These are phyloP conservation scores for Mionectes macconnelli DNA, from an alignment of 2,113 vertebrate genomes.

Conservation along the genomic window DNA sequence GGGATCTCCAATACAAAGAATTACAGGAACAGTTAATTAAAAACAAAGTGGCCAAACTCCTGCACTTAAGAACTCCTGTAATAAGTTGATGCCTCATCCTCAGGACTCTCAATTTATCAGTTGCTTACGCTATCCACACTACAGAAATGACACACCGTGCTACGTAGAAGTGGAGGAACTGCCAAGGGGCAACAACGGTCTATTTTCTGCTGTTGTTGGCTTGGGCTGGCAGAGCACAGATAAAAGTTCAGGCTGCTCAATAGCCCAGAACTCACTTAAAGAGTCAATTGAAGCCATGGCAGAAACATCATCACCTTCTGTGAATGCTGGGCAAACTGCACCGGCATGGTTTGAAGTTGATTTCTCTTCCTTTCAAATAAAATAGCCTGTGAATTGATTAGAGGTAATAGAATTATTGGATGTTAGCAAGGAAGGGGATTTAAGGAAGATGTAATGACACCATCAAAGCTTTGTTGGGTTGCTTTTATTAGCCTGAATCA, in stretches of 20 bases:
- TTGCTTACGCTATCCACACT: not conserved
- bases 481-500: slow-evolving; percentile 70
- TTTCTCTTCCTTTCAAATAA: slow-evolving; percentile 49
- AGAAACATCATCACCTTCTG: not conserved
- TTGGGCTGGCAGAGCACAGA: not conserved
- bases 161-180: not conserved
- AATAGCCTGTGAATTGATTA: slow-evolving; percentile 61
- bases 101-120: not conserved
- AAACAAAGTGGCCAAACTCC: not conserved
- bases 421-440: slow-evolving; percentile 62
- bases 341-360: not conserved
- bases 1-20: not conserved
- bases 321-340: not conserved
- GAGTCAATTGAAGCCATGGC: slow-evolving; percentile 25
- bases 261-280: slow-evolving; percentile 5
- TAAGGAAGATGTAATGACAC: slow-evolving; percentile 63
- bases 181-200: not conserved
- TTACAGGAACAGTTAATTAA: not conserved
- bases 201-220: not conserved
- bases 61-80: not conserved
- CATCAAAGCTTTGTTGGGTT: slow-evolving; percentile 72
- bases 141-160: not conserved
- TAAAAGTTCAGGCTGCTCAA: not conserved
- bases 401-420: slow-evolving; percentile 55
- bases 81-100: not conserved